Conservation (phyloP, 2,797 vertebrate species). For the Clarias pachynema region DNA sequence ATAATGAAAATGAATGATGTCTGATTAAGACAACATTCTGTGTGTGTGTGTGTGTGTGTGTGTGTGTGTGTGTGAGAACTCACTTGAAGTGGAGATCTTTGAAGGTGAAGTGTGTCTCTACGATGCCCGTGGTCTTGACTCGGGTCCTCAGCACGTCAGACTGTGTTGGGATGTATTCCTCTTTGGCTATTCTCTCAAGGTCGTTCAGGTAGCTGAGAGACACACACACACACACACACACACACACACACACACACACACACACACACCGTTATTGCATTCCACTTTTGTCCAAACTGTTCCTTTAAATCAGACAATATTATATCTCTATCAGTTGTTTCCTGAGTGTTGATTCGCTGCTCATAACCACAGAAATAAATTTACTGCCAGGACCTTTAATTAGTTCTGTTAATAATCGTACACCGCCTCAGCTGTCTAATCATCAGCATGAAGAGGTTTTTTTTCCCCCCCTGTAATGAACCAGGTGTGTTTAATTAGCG, state of each 20-base stretch:
- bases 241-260: slow-evolving; percentile 19
- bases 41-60: background rate
- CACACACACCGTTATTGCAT: slow-evolving; percentile 7
- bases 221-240: slow-evolving; percentile 23
- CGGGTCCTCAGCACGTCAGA: slow-evolving; percentile 94
- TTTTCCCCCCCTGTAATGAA: background rate
- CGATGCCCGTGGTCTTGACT: slow-evolving; percentile 97
- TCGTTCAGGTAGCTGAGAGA: slow-evolving; percentile 91
- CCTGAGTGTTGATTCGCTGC: background rate
- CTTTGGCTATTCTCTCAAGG: slow-evolving; percentile 90
- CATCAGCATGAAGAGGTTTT: too few species aligned
- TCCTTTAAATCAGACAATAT: background rate
- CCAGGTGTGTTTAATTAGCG: background rate
- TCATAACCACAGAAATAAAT: background rate
- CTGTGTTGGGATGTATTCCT: slow-evolving; percentile 93
- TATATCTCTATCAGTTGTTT: too few species aligned
- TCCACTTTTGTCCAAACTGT: background rate
- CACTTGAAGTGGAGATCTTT: slow-evolving; percentile 99
- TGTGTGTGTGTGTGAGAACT: slow-evolving; percentile 39
- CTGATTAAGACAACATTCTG: background rate
- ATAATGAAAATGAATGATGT: background rate
- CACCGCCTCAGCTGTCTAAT: background rate
- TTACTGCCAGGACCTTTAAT: background rate
- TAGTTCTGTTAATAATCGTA: background rate
- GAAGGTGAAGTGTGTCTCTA: slow-evolving; percentile 98